Percentiles rank a stretch among this genome's conserved stretches.
These are phyloP conservation scores for Callyntrura sp. DNA, from an alignment of 2,888 invertebrate species.

Conservation along the genomic window DNA sequence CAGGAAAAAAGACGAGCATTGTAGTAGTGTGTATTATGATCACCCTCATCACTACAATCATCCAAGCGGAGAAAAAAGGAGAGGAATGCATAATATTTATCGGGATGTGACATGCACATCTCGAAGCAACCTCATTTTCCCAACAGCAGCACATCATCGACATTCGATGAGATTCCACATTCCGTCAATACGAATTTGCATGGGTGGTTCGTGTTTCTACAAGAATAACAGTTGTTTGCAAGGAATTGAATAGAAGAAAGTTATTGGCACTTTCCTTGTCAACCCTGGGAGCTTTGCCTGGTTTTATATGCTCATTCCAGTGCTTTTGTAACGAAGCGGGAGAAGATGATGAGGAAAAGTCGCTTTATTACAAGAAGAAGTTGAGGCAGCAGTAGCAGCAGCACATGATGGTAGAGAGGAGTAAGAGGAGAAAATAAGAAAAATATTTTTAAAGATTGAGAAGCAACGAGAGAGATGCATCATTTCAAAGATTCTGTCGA, in stretches of 20 bases:
- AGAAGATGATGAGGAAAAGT: too few relatives aligned
- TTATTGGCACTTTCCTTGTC: too few relatives aligned
- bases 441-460: constrained; percentile 13
- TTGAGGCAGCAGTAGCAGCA: too few relatives aligned
- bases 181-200: background rate
- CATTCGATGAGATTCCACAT: background rate
- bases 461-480: too few relatives aligned
- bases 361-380: too few relatives aligned
- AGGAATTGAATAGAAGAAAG: too few relatives aligned
- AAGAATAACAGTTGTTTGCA: background rate
- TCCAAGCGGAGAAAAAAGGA: constrained; percentile 38
- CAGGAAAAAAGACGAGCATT: constrained; percentile 1
- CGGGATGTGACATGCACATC: constrained; percentile 53
- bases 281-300: too few relatives aligned
- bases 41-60: constrained; percentile 58
- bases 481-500: too few relatives aligned
- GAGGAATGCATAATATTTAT: constrained; percentile 75
- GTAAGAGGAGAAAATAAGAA: background rate
- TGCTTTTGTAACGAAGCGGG: background rate
- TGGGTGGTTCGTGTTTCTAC: background rate
- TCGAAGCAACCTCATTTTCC: background rate
- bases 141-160: background rate
- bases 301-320: background rate
- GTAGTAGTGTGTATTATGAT: background rate
- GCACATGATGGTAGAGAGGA: too few relatives aligned